Evolutionary conservation across 2,797 vertebrate genomes (phyloP).

Genomic region (Hoplostethus mediterraneus): DNA sequence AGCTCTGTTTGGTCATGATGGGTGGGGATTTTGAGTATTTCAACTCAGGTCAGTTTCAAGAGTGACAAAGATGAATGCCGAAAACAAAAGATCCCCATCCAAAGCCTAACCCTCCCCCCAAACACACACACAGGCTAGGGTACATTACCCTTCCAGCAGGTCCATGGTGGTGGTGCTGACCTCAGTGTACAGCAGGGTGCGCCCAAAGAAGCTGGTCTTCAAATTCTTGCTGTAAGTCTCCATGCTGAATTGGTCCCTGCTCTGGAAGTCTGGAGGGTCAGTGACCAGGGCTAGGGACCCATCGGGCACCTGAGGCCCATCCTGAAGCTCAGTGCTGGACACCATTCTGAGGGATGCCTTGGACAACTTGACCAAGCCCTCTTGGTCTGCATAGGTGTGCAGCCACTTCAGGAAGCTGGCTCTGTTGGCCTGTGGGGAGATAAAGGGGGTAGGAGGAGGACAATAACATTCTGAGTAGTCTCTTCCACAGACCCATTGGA

Average conservation of each 20-base stretch:
- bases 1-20: no score
- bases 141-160: constrained; percentile 91
- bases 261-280: constrained; percentile 62
- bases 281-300: constrained; percentile 85
- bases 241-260: constrained; percentile 85
- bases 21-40: no score
- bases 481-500: background rate
- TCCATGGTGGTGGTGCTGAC: constrained; percentile 90
- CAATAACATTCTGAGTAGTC: background rate
- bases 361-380: constrained; percentile 75
- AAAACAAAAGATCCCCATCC: no score
- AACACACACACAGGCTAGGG: background rate
- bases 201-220: constrained; percentile 86
- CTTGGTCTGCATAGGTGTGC: constrained; percentile 65
- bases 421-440: constrained; percentile 68
- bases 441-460: constrained; percentile 9
- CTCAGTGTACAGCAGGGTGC: constrained; percentile 88
- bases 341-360: constrained; percentile 83
- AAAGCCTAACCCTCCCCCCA: no score
- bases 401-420: constrained; percentile 85
- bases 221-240: constrained; percentile 87
- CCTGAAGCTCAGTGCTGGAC: constrained; percentile 61
- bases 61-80: no score
- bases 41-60: no score
- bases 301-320: constrained; percentile 56